phyloP scores from a whole-genome alignment of 2,888 invertebrate species.

The Melanostoma mellinum region DNA sequence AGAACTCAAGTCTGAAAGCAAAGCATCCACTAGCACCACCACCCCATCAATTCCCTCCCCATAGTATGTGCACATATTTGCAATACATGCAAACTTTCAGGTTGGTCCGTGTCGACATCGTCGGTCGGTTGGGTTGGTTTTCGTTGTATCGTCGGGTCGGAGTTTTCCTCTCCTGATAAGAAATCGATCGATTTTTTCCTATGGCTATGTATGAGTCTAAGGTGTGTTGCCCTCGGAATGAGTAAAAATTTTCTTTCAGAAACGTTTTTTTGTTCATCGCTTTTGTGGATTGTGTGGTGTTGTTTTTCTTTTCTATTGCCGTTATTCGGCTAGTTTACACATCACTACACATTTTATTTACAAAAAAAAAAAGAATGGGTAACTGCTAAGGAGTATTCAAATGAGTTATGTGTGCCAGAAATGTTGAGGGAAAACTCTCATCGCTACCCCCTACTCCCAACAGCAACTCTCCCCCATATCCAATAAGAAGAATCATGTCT shows the following conservation, averaged over 20 bases:
- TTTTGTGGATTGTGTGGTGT: neutral
- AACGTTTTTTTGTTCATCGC: constrained; percentile 8
- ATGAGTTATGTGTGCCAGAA: neutral
- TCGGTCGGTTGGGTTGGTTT: constrained; percentile 40
- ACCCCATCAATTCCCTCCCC: constrained; percentile 19
- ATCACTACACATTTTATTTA: constrained; percentile 1
- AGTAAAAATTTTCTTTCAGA: constrained; percentile 53
- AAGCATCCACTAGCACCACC: constrained; percentile 23
- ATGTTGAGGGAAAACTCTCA: neutral
- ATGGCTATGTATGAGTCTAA: constrained; percentile 80
- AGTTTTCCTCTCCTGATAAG: constrained; percentile 73
- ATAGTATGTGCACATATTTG: constrained; percentile 62
- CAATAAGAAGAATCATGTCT: constrained; percentile 44
- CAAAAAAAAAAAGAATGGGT: neutral
- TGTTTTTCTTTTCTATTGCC: too few species aligned
- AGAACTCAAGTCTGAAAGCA: constrained; percentile 17
- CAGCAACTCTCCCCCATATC: neutral
- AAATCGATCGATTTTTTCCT: constrained; percentile 75
- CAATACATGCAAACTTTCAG: constrained; percentile 71
- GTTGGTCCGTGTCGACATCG: constrained; percentile 14
- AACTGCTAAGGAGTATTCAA: neutral
- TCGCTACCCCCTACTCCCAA: too few species aligned
- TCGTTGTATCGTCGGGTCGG: constrained; percentile 67
- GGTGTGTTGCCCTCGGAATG: constrained; percentile 81
- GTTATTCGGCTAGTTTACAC: neutral